Evolutionary conservation across 2,113 vertebrate genomes (phyloP), one percentile per base, ranked within the genome.

Genomic region (Hyaena hyaena): DNA sequence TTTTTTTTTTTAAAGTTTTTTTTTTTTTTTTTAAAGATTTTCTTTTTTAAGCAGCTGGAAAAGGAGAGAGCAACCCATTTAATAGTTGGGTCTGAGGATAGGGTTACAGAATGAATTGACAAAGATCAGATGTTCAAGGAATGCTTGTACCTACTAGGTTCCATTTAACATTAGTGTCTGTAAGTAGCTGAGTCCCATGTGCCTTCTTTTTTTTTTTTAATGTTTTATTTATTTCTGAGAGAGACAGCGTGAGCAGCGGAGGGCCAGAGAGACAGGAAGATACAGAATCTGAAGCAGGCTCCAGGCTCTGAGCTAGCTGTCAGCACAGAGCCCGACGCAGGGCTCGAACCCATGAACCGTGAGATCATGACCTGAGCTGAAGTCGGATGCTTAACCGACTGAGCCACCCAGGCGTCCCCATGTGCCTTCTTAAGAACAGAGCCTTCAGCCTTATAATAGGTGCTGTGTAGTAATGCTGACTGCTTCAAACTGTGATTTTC

Each of bases 401-500:
- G 39, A 39, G 39, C 4, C 39, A 39, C 39, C 39, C 39, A 39
- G 39, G 39, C 39, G 39, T 39, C 39, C 65, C 77, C 63, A 10
- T 31, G 26, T 61, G n/a, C 50, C 12, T 90, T 88, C n/a, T 94
- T 95, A 88, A 69, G 74, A 96, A 0, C 81, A 19, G 16, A 1
- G 7, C 68, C 58, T 50, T 90, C 50, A 50, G 28, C 5, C 48
- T 90, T 90, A 17, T 93, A 93, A 55, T n/a, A 35, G 55, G 8
- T 39, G 39, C 63, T 71, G 71, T 28, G 82, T 76, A 17, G 24
- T 82, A 43, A 31, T 92, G 55, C 90, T 73, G 7, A 69, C 73
- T 82, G 76, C 83, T 93, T 12, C 71, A 95, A 68, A 89, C 90
- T 92, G 50, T 79, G 16, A 33, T 87, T 98, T 91, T 92, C 53